Conservation (phyloP, 2,113 vertebrate genomes). For the Aythya baeri region DNA sequence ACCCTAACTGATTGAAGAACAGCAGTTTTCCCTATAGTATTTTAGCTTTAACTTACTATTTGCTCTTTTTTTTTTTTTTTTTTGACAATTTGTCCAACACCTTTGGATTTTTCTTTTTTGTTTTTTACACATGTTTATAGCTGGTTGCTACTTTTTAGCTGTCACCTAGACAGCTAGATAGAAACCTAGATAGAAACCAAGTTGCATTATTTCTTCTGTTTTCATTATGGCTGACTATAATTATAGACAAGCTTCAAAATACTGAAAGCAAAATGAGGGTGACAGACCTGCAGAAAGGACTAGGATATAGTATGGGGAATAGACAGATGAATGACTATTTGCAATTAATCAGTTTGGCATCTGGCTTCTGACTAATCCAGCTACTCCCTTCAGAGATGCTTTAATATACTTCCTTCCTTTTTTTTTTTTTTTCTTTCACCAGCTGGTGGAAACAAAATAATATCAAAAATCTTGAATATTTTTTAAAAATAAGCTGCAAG, state of each 20-base stretch:
- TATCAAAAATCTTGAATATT: background rate
- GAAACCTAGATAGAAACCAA: background rate
- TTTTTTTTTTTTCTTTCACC: background rate
- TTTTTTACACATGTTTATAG: background rate
- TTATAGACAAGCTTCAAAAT: background rate
- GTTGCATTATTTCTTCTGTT: background rate
- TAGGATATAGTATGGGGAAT: background rate
- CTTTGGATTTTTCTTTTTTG: no score
- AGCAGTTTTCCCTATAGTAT: background rate
- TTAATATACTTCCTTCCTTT: background rate
- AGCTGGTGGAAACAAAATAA: background rate
- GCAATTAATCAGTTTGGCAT: background rate
- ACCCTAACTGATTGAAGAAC: background rate
- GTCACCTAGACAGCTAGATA: background rate
- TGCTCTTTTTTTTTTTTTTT: no score
- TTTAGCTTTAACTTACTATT: no score
- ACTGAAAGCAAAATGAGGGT: background rate
- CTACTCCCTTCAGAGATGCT: background rate
- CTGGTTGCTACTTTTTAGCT: background rate
- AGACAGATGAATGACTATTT: background rate
- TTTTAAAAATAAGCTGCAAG: background rate
- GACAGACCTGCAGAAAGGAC: background rate
- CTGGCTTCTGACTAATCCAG: background rate
- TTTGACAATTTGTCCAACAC: no score
- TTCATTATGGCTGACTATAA: background rate